Base-by-base conservation (phyloP, 2,797 vertebrate genomes). In the Sebastes nivosus region DNA sequence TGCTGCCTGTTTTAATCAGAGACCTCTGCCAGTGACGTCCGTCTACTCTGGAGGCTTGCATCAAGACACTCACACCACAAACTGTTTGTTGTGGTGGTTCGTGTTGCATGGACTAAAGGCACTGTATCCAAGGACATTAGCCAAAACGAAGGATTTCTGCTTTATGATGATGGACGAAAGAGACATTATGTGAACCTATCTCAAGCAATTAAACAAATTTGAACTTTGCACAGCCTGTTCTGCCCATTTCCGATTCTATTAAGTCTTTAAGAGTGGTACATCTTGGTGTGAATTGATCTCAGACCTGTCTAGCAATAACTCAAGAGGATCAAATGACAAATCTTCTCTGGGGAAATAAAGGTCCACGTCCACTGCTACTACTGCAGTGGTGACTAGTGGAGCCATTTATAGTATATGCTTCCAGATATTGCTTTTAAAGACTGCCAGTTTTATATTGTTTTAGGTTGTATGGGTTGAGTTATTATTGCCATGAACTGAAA, bases 41-140 rank as follows among this genome's bases (percentile, higher is more conserved):
- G 50, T 32, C 72, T 58, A 12, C 30, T 80, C 32, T 75, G 58
- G 57, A 91, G 72, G 77, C 65, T 77, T 72, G 66, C 52, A 85
- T 82, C 79, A 85, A 81, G 75, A 77, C 38, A 65, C 38, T 74
- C 34, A 5, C 32, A 38, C 50, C 42, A 0, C 16, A 74, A 73
- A 76, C 20, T 54, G n/a, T 59, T 6, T 24, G 9, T 13, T 34
- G 34, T 36, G 16, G 18, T 30, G 20, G 25, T 50, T 52, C 5
- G 1, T 42, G 58, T 58, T 61, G 20, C 18, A 18, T 60, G 30
- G 34, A 80, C 34, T 32, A 30, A 55, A 22, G 59, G 50, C 27
- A 46, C 27, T 73, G 24, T 55, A 50, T 20, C 57, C 22, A 65
- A 61, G 50, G 58, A 79, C 8, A 24, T 32, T 14, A 64, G 55